Evolutionary conservation across 2,797 vertebrate species (phyloP), one percentile per base, ranked within the genome.

Genomic region (Ciconia nigra): DNA sequence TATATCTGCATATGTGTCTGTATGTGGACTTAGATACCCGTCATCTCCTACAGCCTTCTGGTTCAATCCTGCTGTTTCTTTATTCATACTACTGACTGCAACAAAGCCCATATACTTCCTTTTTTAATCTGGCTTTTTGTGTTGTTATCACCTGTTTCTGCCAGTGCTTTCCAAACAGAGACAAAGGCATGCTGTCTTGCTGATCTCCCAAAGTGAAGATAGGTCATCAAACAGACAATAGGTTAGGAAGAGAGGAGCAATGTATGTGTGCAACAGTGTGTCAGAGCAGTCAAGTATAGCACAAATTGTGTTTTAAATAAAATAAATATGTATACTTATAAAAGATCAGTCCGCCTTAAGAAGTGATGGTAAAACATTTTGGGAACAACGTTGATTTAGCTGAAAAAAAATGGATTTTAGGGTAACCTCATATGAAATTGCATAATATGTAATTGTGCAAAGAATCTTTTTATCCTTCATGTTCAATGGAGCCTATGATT

Each of bases 361-460:
- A 86, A 55, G 20, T 26, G 52, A 90, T 83, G 37, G 78, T 83
- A 89, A 82, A 90, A 93, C 49, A 81, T 87, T 92, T 77, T 55
- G 46, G 26, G 35, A 93, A 84, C 80, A 85, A 49, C 1, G 6
- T 57, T 51, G 87, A 87, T 87, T 92, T 70, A 91, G 65, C 57
- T 26, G 63, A 54, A 92, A 93, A 90, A 94, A 82, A 79, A 52
- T 9, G 11, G 88, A 78, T 94, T 96, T 80, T 77, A 91, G 67
- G 37, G 81, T 89, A 94, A 92, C 70, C 58, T 83, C 69, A 63
- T 74, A 82, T 73, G 66, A 92, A 96, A 78, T 91, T 97, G 79
- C 90, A 79, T 91, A 95, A 93, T 93, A 89, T 92, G 81, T 90
- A 87, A 83, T 55, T 90, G 89, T 95, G 90, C 28, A 89, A 95